Evolutionary conservation across 2,888 invertebrate genomes (phyloP), one percentile per base, ranked within the genome.

Genomic region (Alentia gelatinosa): DNA sequence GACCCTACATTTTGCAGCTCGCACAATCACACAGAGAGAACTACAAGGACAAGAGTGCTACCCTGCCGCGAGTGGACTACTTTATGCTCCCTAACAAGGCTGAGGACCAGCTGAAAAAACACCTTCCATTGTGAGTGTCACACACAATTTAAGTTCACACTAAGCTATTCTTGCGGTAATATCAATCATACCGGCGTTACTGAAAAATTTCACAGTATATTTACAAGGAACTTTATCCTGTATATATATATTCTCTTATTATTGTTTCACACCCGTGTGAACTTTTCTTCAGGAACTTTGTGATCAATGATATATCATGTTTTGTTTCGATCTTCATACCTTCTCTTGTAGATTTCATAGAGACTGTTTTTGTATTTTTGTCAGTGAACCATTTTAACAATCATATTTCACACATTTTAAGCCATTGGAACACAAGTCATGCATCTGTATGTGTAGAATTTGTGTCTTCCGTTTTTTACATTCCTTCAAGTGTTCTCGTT

Each of bases 41-140:
- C 92, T 96, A 96, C 93, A 93, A 92, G 90, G 96, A 96, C 93
- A 96, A 95, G 92, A 95, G 94, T 91, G 95, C 95, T 12, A 95
- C 95, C 39, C 92, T 94, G 23, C 94, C 94, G 40, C 93, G 94
- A 88, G 94, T 96, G 12, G 94, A 95, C 90, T 94, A 95, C 92
- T 96, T 96, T 93, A 93, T 94, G 91, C 92, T 96, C 74, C 96
- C 96, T 19, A 93, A 93, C 33, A 93, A 93, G 91, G 94, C 95
- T 40, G 94, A 95, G 91, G 94, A 95, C 74, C 95, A 95, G 93
- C 94, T 96, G 92, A 94, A 90, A 68, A 50, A 84, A 23, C 40
- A 84, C 40, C 37, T 84, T 3, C 90, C 90, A 15, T 90, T 90
- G 90, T 90, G 40, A 90, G 90, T 90, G 63, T 30, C 42, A n/a